Conservation (phyloP, 1,140 invertebrate genomes). For the Drosophila insularis region DNA sequence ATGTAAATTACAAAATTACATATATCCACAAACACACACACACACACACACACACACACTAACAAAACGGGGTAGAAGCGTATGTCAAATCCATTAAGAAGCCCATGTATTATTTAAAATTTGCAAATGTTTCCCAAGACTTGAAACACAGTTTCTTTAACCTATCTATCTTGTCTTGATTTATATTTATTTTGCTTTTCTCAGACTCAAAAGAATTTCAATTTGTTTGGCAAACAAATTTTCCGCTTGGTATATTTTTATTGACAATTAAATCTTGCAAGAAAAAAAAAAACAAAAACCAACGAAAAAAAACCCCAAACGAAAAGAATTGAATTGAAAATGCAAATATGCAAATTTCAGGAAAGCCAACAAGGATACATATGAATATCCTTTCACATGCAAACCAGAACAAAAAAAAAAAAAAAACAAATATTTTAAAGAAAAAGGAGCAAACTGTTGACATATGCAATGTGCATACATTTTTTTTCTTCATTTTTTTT, state of each 20-base stretch:
- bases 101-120: slow-evolving; percentile 9
- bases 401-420: slow-evolving; percentile 17
- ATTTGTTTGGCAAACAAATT: slow-evolving; percentile 82
- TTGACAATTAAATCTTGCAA: slow-evolving; percentile 78
- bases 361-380: slow-evolving; percentile 40
- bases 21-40: neutral
- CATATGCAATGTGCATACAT: slow-evolving; percentile 78
- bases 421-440: slow-evolving; percentile 20
- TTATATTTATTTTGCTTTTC: slow-evolving; percentile 36
- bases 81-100: slow-evolving; percentile 11
- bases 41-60: neutral
- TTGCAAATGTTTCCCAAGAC: slow-evolving; percentile 19
- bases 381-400: slow-evolving; percentile 8
- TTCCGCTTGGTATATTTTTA: slow-evolving; percentile 82
- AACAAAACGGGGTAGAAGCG: slow-evolving; percentile 6
- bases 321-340: slow-evolving; percentile 39
- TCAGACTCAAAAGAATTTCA: slow-evolving; percentile 65
- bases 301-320: slow-evolving; percentile 56
- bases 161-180: slow-evolving; percentile 9
- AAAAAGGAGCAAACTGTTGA: slow-evolving; percentile 60
- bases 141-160: neutral
- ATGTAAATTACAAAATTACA: slow-evolving; percentile 78
- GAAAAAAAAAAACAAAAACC: slow-evolving; percentile 46
- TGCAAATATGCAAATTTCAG: slow-evolving; percentile 78
- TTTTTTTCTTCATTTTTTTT: slow-evolving; percentile 46